phyloP scores from a whole-genome alignment of 2,888 invertebrate species.

The Eupithecia vulgata region DNA sequence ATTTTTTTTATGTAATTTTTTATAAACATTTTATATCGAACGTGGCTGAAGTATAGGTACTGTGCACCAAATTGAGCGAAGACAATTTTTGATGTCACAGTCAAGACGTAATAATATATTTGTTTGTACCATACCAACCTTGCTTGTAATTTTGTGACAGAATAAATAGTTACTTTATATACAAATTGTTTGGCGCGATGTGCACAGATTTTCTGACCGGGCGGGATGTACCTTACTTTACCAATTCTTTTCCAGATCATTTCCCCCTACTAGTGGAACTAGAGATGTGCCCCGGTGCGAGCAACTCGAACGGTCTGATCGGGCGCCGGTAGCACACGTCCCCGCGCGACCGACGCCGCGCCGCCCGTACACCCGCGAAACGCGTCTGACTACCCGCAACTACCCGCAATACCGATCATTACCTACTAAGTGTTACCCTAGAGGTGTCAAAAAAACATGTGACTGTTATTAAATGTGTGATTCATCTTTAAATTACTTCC shows the following conservation, averaged over 20 bases:
- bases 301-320: constrained; percentile 91
- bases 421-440: not conserved
- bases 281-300: constrained; percentile 92
- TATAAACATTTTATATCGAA: too few species aligned
- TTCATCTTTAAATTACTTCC: not conserved
- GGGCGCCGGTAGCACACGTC: constrained; percentile 91
- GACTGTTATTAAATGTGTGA: not conserved
- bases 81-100: too few species aligned
- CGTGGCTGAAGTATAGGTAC: too few species aligned
- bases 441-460: not conserved
- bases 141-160: too few species aligned
- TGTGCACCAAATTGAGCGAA: too few species aligned
- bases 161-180: too few species aligned
- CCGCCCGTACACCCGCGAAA: constrained; percentile 38
- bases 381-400: constrained; percentile 40
- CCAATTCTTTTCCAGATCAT: constrained; percentile 86
- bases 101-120: too few species aligned
- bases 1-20: too few species aligned
- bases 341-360: constrained; percentile 49
- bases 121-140: too few species aligned
- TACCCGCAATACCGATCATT: not conserved
- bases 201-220: not conserved
- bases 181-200: not conserved
- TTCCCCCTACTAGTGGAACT: constrained; percentile 95
- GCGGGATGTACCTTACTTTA: not conserved